phyloP scores from a whole-genome alignment of 2,113 vertebrate genomes.

The Cheilinus undulatus region DNA sequence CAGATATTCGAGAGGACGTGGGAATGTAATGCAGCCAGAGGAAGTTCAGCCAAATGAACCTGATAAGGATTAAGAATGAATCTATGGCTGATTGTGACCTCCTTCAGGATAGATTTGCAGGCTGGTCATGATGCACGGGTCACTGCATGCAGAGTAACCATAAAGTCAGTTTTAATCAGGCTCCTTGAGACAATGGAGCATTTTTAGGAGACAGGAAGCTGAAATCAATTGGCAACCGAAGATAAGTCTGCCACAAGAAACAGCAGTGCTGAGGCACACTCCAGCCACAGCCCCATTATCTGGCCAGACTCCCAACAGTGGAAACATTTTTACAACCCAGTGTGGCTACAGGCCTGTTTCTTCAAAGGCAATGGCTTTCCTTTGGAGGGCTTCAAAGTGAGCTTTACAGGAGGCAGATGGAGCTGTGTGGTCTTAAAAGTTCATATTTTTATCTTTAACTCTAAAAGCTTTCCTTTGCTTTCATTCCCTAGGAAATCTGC shows the following conservation, averaged over 20 bases:
- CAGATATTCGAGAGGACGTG: conserved; percentile 37
- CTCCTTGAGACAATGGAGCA: conserved; percentile 67
- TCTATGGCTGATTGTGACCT: conserved; percentile 10
- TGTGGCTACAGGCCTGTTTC: conserved; percentile 56
- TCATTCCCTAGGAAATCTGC: conserved; percentile 15
- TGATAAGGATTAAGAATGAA: conserved; percentile 59
- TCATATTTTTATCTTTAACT: conserved; percentile 54
- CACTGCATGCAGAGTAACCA: conserved; percentile 20
- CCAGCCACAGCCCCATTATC: conserved; percentile 54
- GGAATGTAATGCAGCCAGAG: conserved; percentile 33
- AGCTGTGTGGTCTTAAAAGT: conserved; percentile 55
- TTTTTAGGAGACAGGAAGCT: conserved; percentile 66
- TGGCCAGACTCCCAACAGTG: conserved; percentile 61
- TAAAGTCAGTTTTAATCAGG: conserved; percentile 33
- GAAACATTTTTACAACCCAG: conserved; percentile 67
- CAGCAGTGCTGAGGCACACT: conserved; percentile 43
- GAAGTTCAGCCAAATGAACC: conserved; percentile 57
- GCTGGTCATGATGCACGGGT: conserved; percentile 35
- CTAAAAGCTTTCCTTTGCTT: conserved; percentile 27
- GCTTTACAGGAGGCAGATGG: conserved; percentile 50
- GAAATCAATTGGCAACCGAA: conserved; percentile 34
- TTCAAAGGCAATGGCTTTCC: conserved; percentile 52
- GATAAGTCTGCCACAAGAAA: conserved; percentile 62
- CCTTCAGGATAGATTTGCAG: conserved; percentile 12
- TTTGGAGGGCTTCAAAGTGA: conserved; percentile 65